Percentiles rank a stretch among this genome's conserved stretches.
These are phyloP conservation scores for Grammomys dolichurus DNA, from an alignment of 2,113 vertebrate genomes.

Conservation along the genomic window DNA sequence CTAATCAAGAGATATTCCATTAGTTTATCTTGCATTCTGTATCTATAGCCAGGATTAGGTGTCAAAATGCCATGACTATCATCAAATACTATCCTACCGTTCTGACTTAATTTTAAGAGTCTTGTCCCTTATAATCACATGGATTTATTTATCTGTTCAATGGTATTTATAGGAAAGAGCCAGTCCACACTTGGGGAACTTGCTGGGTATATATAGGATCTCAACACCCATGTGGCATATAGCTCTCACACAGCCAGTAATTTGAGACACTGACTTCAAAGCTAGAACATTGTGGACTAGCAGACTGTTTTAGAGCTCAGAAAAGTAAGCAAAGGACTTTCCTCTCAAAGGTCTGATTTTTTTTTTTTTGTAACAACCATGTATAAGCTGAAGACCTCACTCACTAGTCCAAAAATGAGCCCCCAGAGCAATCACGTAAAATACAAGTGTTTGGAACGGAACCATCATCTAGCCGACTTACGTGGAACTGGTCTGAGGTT, in stretches of 20 bases:
- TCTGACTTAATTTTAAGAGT: background rate
- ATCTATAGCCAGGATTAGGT: background rate
- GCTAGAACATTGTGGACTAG: too few relatives aligned
- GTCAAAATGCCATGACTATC: background rate
- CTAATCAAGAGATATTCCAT: conserved; percentile 1
- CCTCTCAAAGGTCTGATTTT: background rate
- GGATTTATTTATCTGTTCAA: background rate
- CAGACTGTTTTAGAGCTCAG: background rate
- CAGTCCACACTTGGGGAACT: too few relatives aligned
- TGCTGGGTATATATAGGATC: background rate
- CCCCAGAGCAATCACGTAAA: rapidly evolving
- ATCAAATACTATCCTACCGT: background rate
- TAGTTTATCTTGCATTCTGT: conserved; percentile 24
- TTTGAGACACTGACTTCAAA: background rate
- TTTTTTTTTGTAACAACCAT: background rate
- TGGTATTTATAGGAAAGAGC: conserved; percentile 1
- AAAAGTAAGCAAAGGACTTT: background rate
- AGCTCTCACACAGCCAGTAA: background rate
- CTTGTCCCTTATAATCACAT: background rate
- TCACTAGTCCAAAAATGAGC: background rate
- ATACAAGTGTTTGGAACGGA: background rate
- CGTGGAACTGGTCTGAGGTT: conserved; percentile 93
- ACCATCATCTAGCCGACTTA: conserved; percentile 85
- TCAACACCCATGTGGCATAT: background rate
- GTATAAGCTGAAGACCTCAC: too few relatives aligned